Evolutionary conservation across 1,140 invertebrate genomes (phyloP), one percentile per base, ranked within the genome.

Genomic region (Hestina assimilis): DNA sequence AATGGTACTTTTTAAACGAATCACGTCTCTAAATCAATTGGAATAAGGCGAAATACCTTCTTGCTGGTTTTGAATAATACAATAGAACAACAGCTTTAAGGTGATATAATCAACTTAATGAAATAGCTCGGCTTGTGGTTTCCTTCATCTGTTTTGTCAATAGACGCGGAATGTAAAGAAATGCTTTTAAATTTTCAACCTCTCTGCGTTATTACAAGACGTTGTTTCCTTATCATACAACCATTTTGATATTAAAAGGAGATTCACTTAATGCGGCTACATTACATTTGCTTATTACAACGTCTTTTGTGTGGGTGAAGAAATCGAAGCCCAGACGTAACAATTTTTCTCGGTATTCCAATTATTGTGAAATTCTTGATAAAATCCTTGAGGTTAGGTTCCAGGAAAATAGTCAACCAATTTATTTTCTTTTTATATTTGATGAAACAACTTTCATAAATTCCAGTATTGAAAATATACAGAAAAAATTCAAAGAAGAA

Each of bases 71-170:
- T 33, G 33, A 12, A 35, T 33, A 11, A 12, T 15, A 21, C 11
- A 19, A 19, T 20, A 42, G n/a, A 43, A 14, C 28, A 58, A 52
- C 59, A 50, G 41, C 56, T 67, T 53, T 35, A 59, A 67, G 55
- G 58, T 67, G 63, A 54, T 52, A 61, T 72, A 72, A 75, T 74
- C 57, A 66, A 67, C 61, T 71, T 74, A 71, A 74, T 74, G 69
- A 74, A 63, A 67, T 69, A 53, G 38, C 53, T 56, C 15, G 26
- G 52, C 24, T 31, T 55, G 15, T 19, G 15, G 14, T 9, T 8
- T 17, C 33, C 19, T 38, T 48, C 24, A 21, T 28, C 19, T 33
- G 29, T 21, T 48, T 48, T 14, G 17, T 33, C 45, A 48, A 35
- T 42, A 31, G n/a, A 33, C 51, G 42, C 42, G 23, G 21, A 17